phyloP scores from a whole-genome alignment of 2,888 invertebrate species.

The Erebia aethiops region DNA sequence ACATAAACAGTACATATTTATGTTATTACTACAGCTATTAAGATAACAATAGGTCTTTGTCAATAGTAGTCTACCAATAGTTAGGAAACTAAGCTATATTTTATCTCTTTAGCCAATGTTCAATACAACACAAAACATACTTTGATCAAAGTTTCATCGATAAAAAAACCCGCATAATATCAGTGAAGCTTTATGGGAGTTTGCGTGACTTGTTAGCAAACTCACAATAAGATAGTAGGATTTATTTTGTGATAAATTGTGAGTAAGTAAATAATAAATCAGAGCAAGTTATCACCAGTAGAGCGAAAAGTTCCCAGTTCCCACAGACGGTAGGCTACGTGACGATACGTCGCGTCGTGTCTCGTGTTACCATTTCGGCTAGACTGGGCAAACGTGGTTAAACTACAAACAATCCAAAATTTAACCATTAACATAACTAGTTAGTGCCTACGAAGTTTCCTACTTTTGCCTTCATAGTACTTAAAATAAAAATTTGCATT shows the following conservation, averaged over 20 bases:
- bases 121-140: not conserved
- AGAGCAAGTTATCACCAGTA: conserved; percentile 25
- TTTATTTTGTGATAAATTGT: conserved; percentile 14
- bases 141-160: conserved; percentile 3
- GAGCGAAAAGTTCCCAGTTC: conserved; percentile 32
- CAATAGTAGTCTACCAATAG: not conserved
- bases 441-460: not conserved
- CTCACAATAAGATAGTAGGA: not conserved
- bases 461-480: no score
- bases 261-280: conserved; percentile 27
- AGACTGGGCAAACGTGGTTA: conserved; percentile 27
- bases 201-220: conserved; percentile 11
- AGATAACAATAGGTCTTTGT: not conserved
- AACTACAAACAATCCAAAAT: conserved; percentile 19
- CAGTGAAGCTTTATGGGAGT: not conserved
- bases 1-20: not conserved
- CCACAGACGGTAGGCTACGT: conserved; percentile 25
- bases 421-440: not conserved
- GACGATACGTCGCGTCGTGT: conserved; percentile 17
- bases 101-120: conserved; percentile 1
- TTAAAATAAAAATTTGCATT: no score
- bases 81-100: not conserved
- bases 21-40: not conserved
- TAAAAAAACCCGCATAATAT: not conserved
- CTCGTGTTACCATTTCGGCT: conserved; percentile 17